Conservation (phyloP, 2,888 invertebrate genomes). For the Megalurothrips usitatus region DNA sequence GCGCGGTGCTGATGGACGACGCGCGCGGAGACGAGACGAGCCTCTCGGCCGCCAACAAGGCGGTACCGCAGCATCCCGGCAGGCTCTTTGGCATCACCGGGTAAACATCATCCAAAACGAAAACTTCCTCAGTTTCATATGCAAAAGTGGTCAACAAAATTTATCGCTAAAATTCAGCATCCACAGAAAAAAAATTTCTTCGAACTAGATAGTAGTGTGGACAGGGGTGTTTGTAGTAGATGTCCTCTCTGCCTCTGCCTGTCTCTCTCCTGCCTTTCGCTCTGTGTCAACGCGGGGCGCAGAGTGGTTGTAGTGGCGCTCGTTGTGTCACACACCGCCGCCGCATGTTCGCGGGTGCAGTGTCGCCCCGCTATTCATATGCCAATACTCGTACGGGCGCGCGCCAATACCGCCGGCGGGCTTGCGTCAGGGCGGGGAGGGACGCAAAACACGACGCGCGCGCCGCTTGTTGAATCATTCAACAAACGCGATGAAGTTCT, state of each 20-base stretch:
- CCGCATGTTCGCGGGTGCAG: neutral
- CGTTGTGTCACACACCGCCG: slow-evolving; percentile 1
- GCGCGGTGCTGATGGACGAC: neutral
- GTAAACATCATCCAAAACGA: no score
- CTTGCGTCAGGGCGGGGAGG: neutral
- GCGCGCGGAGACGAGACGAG: no score
- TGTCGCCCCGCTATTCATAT: slow-evolving; percentile 11
- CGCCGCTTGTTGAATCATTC: neutral
- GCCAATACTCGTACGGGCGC: neutral
- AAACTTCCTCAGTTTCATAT: no score
- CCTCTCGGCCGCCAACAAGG: no score
- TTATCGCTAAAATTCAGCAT: no score
- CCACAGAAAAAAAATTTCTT: no score
- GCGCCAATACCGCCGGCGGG: neutral
- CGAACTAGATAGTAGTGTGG: no score
- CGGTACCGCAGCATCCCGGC: neutral
- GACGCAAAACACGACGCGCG: neutral
- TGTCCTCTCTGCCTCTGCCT: no score
- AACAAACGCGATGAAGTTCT: neutral
- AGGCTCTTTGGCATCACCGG: neutral
- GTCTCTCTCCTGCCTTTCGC: neutral
- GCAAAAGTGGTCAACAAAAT: no score
- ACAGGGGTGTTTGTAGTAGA: no score
- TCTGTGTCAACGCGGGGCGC: neutral
- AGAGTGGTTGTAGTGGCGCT: neutral